These are phyloP conservation scores for Oxystoma pomonae DNA, from an alignment of 2,888 invertebrate genomes.

Conservation along the genomic window DNA sequence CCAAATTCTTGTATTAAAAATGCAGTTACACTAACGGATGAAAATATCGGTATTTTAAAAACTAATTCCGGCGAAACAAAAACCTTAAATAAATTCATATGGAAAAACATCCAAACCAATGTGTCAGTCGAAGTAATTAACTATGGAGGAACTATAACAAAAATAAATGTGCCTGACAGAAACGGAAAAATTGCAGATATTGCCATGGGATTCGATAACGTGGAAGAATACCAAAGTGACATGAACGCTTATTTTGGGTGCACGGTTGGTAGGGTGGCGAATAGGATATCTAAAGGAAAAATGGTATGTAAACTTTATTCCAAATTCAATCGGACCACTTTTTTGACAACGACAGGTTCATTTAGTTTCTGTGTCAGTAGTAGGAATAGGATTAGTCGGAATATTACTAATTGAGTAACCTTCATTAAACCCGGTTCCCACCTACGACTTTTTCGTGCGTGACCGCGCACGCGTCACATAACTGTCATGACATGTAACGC, in stretches of 20 bases:
- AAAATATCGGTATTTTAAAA: neutral
- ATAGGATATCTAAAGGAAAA: slow-evolving; percentile 56
- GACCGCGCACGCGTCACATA: no score
- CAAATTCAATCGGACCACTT: no score
- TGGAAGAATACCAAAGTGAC: slow-evolving; percentile 51
- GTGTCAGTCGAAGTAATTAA: slow-evolving; percentile 68
- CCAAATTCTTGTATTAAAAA: no score
- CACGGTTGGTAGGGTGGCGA: slow-evolving; percentile 82
- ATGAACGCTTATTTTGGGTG: slow-evolving; percentile 75
- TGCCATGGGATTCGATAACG: slow-evolving; percentile 76
- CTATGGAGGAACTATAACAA: slow-evolving; percentile 83
- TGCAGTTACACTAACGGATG: neutral
- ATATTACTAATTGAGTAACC: no score
- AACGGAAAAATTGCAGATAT: slow-evolving; percentile 71
- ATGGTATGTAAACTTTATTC: slow-evolving; percentile 12
- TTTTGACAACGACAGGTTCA: no score
- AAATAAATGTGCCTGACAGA: slow-evolving; percentile 73
- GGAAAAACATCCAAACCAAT: slow-evolving; percentile 58
- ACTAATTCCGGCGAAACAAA: neutral
- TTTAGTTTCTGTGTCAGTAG: no score
- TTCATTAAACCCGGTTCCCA: no score
- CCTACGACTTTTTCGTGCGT: no score
- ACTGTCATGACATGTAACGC: no score
- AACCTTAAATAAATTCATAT: slow-evolving; percentile 26
- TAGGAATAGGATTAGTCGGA: no score